phyloP scores from a whole-genome alignment of 2,797 vertebrate species.

The Onychomys torridus region DNA sequence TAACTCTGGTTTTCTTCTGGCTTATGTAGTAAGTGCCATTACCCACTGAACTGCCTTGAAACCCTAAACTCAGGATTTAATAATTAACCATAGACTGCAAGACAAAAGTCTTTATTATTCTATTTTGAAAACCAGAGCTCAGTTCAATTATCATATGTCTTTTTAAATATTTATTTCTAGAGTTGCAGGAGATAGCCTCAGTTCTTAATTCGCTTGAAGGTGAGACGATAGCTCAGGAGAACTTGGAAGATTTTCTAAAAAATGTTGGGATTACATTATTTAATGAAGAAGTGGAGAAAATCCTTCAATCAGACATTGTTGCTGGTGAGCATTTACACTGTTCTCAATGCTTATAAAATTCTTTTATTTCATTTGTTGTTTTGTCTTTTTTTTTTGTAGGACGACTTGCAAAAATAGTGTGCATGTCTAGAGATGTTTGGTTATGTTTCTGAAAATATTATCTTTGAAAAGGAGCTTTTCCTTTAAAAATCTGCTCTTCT shows the following conservation, averaged over 20 bases:
- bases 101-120: neutral
- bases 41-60: neutral
- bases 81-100: neutral
- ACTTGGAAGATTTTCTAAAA: constrained; percentile 68
- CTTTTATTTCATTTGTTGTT: neutral
- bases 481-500: constrained; percentile 5
- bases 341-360: neutral
- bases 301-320: constrained; percentile 60
- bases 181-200: neutral
- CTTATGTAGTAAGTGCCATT: neutral
- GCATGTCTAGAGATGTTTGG: neutral
- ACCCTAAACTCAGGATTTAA: neutral
- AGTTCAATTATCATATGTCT: neutral
- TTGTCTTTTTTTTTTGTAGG: neutral
- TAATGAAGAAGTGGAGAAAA: constrained; percentile 60
- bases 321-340: constrained; percentile 69
- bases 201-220: constrained; percentile 51
- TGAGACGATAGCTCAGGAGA: constrained; percentile 40
- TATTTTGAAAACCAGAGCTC: constrained; percentile 31
- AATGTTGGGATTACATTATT: constrained; percentile 67
- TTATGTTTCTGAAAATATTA: neutral
- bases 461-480: neutral
- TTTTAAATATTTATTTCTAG: constrained; percentile 46
- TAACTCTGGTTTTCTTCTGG: neutral
- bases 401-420: constrained; percentile 1